A percentile compares a stretch with the other conserved stretches of the same genome.
phyloP scores from a whole-genome alignment of 2,113 vertebrate species.

The Empidonax traillii region DNA sequence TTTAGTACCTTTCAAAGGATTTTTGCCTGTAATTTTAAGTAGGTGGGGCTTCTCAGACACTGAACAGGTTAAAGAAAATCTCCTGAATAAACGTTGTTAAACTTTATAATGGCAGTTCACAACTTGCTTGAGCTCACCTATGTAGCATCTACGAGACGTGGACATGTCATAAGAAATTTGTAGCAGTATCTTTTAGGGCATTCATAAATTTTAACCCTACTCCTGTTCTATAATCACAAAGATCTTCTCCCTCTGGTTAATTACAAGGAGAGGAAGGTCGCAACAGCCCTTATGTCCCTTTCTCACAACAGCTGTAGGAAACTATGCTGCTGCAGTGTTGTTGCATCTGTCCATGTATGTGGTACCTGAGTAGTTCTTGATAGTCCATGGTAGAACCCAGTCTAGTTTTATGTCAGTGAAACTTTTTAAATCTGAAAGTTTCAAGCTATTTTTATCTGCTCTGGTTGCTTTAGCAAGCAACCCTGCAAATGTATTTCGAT shows the following conservation, averaged over 20 bases:
- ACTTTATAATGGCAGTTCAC: not conserved
- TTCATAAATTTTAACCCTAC: not conserved
- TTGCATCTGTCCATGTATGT: not conserved
- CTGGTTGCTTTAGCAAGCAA: not conserved
- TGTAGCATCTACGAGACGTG: fast-evolving
- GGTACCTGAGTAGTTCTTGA: not conserved
- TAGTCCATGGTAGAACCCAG: not conserved
- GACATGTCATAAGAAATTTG: not conserved
- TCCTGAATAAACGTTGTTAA: not conserved
- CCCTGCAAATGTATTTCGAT: not conserved
- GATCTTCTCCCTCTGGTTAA: not conserved
- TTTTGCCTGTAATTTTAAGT: not conserved
- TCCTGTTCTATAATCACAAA: not conserved
- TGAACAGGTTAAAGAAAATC: not conserved
- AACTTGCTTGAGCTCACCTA: not conserved
- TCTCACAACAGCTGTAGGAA: not conserved
- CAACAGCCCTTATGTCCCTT: not conserved
- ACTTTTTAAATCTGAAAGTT: not conserved
- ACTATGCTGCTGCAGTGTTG: not conserved
- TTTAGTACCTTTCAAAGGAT: not conserved
- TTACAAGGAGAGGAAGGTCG: not conserved
- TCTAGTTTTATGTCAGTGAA: not conserved
- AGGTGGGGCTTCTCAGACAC: not conserved
- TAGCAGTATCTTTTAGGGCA: not conserved
- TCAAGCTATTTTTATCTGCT: not conserved